phyloP scores from a whole-genome alignment of 2,797 vertebrate species.

The Geotrypetes seraphini region DNA sequence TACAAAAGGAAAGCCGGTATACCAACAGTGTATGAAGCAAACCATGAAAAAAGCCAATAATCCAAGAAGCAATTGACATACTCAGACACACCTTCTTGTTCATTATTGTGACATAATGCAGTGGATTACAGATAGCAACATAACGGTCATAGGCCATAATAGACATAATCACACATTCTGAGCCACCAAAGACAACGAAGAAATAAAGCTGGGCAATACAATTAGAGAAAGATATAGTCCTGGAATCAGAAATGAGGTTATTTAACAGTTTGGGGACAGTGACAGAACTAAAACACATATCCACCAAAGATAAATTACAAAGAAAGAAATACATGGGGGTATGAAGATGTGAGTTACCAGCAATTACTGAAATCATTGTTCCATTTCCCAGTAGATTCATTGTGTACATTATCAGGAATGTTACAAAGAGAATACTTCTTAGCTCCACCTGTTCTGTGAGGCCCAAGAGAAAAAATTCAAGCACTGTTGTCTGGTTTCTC shows the following conservation, averaged over 20 bases:
- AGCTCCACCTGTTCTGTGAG: conserved; percentile 20
- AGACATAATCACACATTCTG: conserved; percentile 34
- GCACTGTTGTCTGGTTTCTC: conserved; percentile 20
- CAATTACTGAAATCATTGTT: conserved; percentile 22
- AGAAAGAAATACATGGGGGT: conserved; percentile 37
- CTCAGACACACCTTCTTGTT: conserved; percentile 11
- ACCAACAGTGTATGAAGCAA: conserved; percentile 25
- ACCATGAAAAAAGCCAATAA: conserved; percentile 34
- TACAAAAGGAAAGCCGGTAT: conserved; percentile 27
- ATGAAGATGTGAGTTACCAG: conserved; percentile 12
- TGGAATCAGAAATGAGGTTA: conserved; percentile 20
- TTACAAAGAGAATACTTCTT: conserved; percentile 12
- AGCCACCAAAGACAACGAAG: conserved; percentile 31
- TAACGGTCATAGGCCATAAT: conserved; percentile 37
- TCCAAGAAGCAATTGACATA: conserved; percentile 22
- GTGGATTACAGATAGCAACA: conserved; percentile 33
- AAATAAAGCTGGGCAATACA: conserved; percentile 39
- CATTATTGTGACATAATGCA: conserved; percentile 29
- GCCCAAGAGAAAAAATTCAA: conserved; percentile 19
- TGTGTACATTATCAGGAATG: conserved; percentile 27
- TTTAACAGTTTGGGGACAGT: conserved; percentile 28
- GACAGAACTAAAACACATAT: conserved; percentile 31
- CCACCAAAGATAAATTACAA: conserved; percentile 29
- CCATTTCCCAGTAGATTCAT: conserved; percentile 26
- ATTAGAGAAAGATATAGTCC: conserved; percentile 24